Conservation (phyloP, 2,797 vertebrate species). For the Scarus forsteni region DNA sequence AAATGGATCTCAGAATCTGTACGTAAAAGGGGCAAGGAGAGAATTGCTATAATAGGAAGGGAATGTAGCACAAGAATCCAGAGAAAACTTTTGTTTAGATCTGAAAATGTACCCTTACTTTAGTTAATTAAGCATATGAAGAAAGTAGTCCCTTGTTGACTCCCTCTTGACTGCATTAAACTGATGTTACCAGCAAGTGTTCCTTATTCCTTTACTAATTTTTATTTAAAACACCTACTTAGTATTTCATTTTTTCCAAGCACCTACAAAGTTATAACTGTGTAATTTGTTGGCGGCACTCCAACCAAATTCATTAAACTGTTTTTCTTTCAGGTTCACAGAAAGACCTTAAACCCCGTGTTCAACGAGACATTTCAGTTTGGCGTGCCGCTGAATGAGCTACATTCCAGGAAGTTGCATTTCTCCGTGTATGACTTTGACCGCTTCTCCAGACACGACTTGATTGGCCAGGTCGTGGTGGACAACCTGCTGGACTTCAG, state of each 20-base stretch:
- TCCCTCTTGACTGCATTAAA: neutral
- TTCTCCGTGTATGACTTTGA: slow-evolving; percentile 96
- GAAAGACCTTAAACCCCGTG: slow-evolving; percentile 94
- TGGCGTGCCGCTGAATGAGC: slow-evolving; percentile 90
- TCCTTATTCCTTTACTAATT: neutral
- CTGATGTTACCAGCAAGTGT: neutral
- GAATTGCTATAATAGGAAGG: no score
- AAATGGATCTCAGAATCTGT: no score
- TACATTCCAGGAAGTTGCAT: slow-evolving; percentile 93
- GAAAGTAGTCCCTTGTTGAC: slow-evolving; percentile 8
- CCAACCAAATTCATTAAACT: no score
- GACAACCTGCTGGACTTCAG: slow-evolving; percentile 96
- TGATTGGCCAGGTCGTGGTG: slow-evolving; percentile 95
- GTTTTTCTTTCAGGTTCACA: slow-evolving; percentile 83
- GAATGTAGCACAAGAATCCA: no score
- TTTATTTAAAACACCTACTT: neutral
- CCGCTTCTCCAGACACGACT: slow-evolving; percentile 94
- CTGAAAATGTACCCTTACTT: no score
- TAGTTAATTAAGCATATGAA: neutral
- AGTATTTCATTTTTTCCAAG: neutral
- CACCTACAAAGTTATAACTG: neutral
- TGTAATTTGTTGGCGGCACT: neutral
- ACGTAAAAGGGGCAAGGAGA: no score
- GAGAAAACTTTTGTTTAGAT: no score
- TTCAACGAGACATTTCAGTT: slow-evolving; percentile 97